Percentiles rank a stretch among this genome's conserved stretches.
phyloP scores from a whole-genome alignment of 1,140 invertebrate genomes.

The Camponotus floridanus region DNA sequence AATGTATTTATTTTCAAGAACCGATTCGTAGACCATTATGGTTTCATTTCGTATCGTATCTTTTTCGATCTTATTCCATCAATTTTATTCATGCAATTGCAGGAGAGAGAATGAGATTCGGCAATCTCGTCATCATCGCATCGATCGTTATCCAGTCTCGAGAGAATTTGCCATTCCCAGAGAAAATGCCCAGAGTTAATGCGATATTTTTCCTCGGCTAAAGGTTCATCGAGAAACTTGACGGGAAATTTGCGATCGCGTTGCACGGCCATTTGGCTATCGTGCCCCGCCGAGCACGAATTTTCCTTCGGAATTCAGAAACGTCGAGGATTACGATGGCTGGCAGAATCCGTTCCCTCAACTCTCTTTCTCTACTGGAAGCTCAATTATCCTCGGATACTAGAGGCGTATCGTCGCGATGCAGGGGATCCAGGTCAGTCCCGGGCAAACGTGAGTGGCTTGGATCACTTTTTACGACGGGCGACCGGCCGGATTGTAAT shows the following conservation, averaged over 20 bases:
- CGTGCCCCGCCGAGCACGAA: conserved; percentile 26
- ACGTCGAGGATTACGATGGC: conserved; percentile 29
- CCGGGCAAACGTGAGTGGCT: conserved; percentile 11
- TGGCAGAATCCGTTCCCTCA: background rate
- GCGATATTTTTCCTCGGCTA: conserved; percentile 26
- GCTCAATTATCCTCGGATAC: conserved; percentile 56
- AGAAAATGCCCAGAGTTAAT: conserved; percentile 9
- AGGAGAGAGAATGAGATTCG: background rate
- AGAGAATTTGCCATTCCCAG: background rate
- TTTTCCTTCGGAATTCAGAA: conserved; percentile 35
- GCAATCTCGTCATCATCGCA: conserved; percentile 17
- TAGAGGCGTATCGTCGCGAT: conserved; percentile 39
- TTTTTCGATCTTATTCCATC: background rate
- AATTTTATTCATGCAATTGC: background rate
- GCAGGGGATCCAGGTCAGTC: conserved; percentile 42
- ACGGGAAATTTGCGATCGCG: conserved; percentile 33
- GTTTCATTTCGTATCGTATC: background rate
- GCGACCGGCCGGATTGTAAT: conserved; percentile 13
- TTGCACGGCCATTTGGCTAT: conserved; percentile 34
- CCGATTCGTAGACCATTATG: background rate
- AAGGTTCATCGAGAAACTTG: conserved; percentile 24
- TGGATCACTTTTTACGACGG: conserved; percentile 31
- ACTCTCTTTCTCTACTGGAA: background rate
- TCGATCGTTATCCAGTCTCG: conserved; percentile 1
- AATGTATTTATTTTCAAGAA: background rate